Evolutionary conservation across 2,797 vertebrate genomes (phyloP).

Genomic region (Galagoides demidoff): DNA sequence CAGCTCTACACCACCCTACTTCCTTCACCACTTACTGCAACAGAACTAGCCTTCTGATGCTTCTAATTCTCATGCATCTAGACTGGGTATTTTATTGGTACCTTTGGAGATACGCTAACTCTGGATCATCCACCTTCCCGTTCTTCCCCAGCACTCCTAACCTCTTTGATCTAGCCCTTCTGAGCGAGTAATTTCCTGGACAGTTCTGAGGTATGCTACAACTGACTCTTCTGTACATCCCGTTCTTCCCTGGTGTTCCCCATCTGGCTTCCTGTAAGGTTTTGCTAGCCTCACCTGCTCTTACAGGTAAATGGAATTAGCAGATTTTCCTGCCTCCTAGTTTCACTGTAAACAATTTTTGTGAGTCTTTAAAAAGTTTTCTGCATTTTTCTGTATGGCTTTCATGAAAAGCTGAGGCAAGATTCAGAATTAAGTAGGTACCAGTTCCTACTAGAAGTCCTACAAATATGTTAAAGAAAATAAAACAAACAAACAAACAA

Average conservation of each 20-base stretch:
- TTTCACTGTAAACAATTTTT: constrained; percentile 16
- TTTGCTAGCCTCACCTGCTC: background rate
- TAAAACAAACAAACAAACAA: background rate
- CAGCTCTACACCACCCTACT: too few relatives aligned
- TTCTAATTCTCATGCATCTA: too few relatives aligned
- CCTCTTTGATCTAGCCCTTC: too few relatives aligned
- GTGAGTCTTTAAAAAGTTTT: background rate
- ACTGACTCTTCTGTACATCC: background rate
- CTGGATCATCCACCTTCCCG: too few relatives aligned
- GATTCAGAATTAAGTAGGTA: constrained; percentile 7
- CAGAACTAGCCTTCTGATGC: background rate
- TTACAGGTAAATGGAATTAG: background rate
- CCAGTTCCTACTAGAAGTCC: background rate
- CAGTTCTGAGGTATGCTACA: background rate
- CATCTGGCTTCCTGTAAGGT: background rate
- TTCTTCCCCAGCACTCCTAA: background rate
- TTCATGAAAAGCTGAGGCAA: constrained; percentile 33
- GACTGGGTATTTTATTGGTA: background rate
- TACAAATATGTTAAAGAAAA: background rate
- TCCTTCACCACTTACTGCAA: background rate
- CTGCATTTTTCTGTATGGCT: background rate
- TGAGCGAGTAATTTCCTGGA: background rate
- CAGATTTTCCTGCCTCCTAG: constrained; percentile 10
- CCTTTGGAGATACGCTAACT: background rate
- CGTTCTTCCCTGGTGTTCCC: background rate